Base-by-base conservation (phyloP, 2,888 invertebrate genomes). In the Nycteola revayana region DNA sequence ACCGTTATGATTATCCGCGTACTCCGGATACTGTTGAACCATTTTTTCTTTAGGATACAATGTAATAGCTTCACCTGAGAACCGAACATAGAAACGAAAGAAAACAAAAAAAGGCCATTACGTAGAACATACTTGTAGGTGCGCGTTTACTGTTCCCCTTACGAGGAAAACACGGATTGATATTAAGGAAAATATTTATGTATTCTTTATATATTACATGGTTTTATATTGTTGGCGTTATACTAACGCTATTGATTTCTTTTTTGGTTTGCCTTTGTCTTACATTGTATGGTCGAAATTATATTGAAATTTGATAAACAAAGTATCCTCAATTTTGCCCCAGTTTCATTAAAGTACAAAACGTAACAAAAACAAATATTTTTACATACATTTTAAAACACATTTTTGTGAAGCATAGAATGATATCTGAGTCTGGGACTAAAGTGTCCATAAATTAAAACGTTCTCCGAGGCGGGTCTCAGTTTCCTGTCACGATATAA, bases 361-460 rank as follows among this genome's bases (percentile, higher is more conserved):
- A n/a, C n/a, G n/a, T n/a, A n/a, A n/a, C n/a, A n/a, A n/a, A n/a
- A n/a, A n/a, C n/a, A 26, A 40, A 30, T 32, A 37, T 33, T 44
- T 39, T 32, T 29, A 17, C 11, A 27, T n/a, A 43, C 44, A 50
- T 61, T 58, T 49, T 47, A 56, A 59, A 52, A 47, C 5, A 47
- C 33, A 50, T 55, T 58, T 44, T 42, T 57, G 51, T 62, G 43
- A 62, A 60, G 45, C 56, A 44, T n/a, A n/a, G 14, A 14, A 14
- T 14, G 14, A 14, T 14, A 14, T 14, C 14, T 14, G 14, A 14
- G 61, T 62, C 66, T 58, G 52, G 40, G 49, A 60, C 60, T 62
- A 74, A 76, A 77, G 68, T 72, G 66, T 72, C 66, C 75, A 82
- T 82, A 82, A 84, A 81, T 84, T 81, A 80, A 68, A 70, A 59